Percentiles rank a stretch among this genome's conserved stretches.
Conservation (phyloP, 2,113 vertebrate genomes). For the Asarcornis scutulata region DNA sequence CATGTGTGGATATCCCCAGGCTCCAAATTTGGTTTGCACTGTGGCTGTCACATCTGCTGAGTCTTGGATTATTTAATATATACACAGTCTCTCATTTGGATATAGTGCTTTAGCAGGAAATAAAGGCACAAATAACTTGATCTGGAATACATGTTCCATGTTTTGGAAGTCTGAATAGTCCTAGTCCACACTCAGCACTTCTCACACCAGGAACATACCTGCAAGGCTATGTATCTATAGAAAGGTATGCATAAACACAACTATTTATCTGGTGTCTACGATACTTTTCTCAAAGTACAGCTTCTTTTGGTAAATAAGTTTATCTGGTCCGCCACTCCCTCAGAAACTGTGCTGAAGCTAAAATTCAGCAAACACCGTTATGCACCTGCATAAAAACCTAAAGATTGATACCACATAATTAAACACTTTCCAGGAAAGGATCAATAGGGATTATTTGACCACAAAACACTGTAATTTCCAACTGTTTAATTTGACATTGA, state of each 20-base stretch:
- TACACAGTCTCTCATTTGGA: not conserved
- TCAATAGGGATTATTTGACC: not conserved
- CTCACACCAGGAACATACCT: not conserved
- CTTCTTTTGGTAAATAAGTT: not conserved
- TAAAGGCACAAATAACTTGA: not conserved
- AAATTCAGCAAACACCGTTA: not conserved
- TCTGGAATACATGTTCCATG: not conserved
- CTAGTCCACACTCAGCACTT: not conserved
- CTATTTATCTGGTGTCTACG: not conserved
- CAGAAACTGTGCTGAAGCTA: not conserved
- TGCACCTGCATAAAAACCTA: not conserved
- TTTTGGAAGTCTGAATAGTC: not conserved
- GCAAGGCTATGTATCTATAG: not conserved
- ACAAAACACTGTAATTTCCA: not conserved
- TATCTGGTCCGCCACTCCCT: not conserved
- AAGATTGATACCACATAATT: not conserved
- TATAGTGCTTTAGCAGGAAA: not conserved
- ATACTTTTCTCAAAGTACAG: not conserved
- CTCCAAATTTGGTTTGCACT: not conserved
- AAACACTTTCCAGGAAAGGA: not conserved
- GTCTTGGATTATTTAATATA: not conserved
- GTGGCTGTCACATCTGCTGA: not conserved
- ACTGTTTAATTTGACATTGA: not conserved
- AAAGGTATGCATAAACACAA: not conserved
- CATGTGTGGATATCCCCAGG: not conserved